Base-by-base conservation (phyloP, 2,888 invertebrate genomes). In the Parthenolecanium corni region DNA sequence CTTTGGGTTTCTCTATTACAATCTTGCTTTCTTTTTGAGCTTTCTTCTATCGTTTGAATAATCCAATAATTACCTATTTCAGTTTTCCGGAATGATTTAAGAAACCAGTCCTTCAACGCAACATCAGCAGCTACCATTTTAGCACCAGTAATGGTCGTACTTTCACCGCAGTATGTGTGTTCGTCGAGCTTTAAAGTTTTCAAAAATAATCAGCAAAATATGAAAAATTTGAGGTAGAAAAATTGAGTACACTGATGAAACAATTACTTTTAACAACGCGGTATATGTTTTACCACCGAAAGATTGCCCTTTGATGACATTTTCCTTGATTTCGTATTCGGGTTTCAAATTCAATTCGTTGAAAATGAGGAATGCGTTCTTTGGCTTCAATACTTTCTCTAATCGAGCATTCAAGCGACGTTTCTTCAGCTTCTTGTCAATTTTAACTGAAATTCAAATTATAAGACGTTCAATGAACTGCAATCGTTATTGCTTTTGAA, bases 101-200 rank as follows among this genome's bases (percentile, higher is more conserved):
- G 36, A 40, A 61, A 61, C 61, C 61, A 61, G 38, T 61, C 61
- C 31, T 61, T 61, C 38, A 61, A 14, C 1, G 61, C 61, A 20
- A 61, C 49, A 61, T 61, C 61, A 51, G 61, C 61, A 23, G 61
- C 61, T 23, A 61, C 61, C 61, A 61, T 61, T 51, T 51, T 61
- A 3, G 61, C 61, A 24, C 61, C 61, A 5, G 51, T 31, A 20
- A 61, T 40, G 16, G 36, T 49, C 11, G 51, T 51, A 23, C 47
- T 36, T 61, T 61, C 61, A 21, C 61, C 61, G 11, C 12, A 14
- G 14, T 51, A 61, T 4, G 47, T 36, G 36, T 51, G 61, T 31
- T 21, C 36, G 3, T 61, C 36, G 12, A 61, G 40, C 61, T 61
- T 14, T 0, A 44, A 1, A 42, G 4, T 21, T 3, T 46, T n/a